Evolutionary conservation across 2,888 invertebrate genomes (phyloP).

Genomic region (Lordiphosa fenestrarum): DNA sequence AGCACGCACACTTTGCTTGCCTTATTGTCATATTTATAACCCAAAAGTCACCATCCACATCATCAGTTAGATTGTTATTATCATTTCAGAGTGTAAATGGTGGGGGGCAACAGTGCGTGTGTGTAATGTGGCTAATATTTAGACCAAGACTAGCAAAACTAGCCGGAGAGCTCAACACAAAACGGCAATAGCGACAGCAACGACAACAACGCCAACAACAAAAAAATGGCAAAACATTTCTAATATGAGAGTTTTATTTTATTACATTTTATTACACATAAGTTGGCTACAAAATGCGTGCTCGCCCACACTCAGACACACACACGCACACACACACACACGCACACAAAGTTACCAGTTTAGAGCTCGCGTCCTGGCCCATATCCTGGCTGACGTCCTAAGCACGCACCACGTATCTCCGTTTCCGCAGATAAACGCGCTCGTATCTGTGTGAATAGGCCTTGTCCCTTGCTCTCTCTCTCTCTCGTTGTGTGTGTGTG

Average conservation of each 20-base stretch:
- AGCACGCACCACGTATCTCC: constrained; percentile 66
- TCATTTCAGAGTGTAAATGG: constrained; percentile 39
- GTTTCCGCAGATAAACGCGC: constrained; percentile 71
- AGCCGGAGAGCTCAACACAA: not conserved
- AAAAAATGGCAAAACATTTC: constrained; percentile 56
- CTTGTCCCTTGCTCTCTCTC: constrained; percentile 12
- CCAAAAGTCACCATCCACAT: too few relatives aligned
- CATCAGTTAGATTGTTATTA: constrained; percentile 24
- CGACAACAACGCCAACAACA: not conserved
- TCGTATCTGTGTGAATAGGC: constrained; percentile 65
- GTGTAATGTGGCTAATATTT: constrained; percentile 48
- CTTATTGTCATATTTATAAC: too few relatives aligned
- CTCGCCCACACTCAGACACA: constrained; percentile 18
- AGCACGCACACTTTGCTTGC: too few relatives aligned
- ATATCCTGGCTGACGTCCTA: constrained; percentile 31
- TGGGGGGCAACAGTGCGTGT: constrained; percentile 35
- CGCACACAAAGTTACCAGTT: constrained; percentile 47
- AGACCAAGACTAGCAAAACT: constrained; percentile 9
- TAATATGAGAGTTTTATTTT: constrained; percentile 73
- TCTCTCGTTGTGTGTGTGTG: constrained; percentile 11
- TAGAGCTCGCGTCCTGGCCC: constrained; percentile 43
- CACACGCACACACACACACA: constrained; percentile 5
- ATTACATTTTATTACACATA: constrained; percentile 73
- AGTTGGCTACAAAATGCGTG: constrained; percentile 68
- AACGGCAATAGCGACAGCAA: too few relatives aligned